Conservation (phyloP, 2,888 invertebrate species). For the Drosophila paucipuncta region DNA sequence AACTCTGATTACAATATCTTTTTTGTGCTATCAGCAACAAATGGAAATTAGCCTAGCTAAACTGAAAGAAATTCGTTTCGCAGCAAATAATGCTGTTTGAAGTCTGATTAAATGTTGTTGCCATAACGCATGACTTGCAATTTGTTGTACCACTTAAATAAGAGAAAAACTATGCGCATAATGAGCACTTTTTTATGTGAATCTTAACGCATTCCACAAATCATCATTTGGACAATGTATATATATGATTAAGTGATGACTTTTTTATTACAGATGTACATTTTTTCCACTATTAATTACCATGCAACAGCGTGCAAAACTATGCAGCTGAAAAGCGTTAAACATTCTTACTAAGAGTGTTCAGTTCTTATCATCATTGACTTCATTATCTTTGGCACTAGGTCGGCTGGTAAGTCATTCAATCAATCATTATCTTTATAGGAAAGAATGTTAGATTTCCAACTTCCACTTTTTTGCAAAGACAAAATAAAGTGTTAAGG, state of each 20-base stretch:
- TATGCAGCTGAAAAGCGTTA: not conserved
- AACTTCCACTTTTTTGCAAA: not conserved
- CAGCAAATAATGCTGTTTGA: slow-evolving; percentile 7
- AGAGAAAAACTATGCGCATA: slow-evolving; percentile 33
- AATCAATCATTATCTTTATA: not conserved
- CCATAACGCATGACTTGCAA: slow-evolving; percentile 39
- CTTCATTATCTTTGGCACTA: not conserved
- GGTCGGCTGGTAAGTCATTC: not conserved
- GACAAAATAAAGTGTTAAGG: slow-evolving; percentile 19
- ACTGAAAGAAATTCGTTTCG: not conserved
- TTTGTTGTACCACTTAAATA: not conserved
- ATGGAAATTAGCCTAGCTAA: not conserved
- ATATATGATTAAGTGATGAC: slow-evolving; percentile 20
- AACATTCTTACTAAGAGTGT: not conserved
- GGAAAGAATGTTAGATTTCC: not conserved
- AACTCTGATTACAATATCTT: not conserved
- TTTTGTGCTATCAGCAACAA: not conserved
- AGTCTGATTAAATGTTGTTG: not conserved
- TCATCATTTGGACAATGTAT: slow-evolving; percentile 35
- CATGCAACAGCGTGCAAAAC: not conserved
- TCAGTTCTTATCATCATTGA: slow-evolving; percentile 20
- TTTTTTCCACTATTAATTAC: slow-evolving; percentile 17
- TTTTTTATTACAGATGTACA: slow-evolving; percentile 10
- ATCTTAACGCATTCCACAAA: slow-evolving; percentile 42
- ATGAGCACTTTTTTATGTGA: slow-evolving; percentile 35